phyloP scores from a whole-genome alignment of 1,140 invertebrate species.

The Bombus confusus region DNA sequence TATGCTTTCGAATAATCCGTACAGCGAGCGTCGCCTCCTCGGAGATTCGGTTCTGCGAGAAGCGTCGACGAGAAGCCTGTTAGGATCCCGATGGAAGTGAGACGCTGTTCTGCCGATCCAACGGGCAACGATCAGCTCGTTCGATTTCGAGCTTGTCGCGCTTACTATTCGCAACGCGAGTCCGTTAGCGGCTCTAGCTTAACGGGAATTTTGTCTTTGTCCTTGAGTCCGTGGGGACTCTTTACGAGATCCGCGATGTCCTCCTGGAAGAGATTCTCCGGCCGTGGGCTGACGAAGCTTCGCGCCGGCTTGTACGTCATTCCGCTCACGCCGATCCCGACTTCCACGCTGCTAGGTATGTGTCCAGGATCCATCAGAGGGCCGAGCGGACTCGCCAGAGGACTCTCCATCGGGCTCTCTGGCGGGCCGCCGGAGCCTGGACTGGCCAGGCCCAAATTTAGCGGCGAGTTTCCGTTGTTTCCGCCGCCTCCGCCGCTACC shows the following conservation, averaged over 20 bases:
- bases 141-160: constrained; percentile 1
- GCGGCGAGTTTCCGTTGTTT: constrained; percentile 83
- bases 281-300: constrained; percentile 84
- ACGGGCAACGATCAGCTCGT: constrained; percentile 27
- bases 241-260: constrained; percentile 85
- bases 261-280: constrained; percentile 86
- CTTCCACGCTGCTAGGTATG: constrained; percentile 82
- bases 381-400: constrained; percentile 82
- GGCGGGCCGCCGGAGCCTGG: constrained; percentile 80
- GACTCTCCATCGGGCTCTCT: constrained; percentile 82
- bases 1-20: not conserved
- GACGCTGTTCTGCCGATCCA: constrained; percentile 1
- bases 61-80: constrained; percentile 8
- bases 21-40: not conserved
- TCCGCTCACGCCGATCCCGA: constrained; percentile 85
- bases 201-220: constrained; percentile 82
- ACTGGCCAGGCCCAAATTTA: constrained; percentile 83
- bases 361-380: constrained; percentile 79
- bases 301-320: constrained; percentile 86
- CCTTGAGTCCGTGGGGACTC: constrained; percentile 80
- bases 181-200: constrained; percentile 81
- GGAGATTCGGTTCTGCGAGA: constrained; percentile 22
- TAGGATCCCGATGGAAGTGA: constrained; percentile 24
- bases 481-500: constrained; percentile 73
- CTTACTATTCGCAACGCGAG: constrained; percentile 81